Percentiles rank a stretch among this genome's conserved stretches.
These are phyloP conservation scores for Ciona savignyi DNA, from an alignment of 23 tunicate genomes.

Conservation along the genomic window DNA sequence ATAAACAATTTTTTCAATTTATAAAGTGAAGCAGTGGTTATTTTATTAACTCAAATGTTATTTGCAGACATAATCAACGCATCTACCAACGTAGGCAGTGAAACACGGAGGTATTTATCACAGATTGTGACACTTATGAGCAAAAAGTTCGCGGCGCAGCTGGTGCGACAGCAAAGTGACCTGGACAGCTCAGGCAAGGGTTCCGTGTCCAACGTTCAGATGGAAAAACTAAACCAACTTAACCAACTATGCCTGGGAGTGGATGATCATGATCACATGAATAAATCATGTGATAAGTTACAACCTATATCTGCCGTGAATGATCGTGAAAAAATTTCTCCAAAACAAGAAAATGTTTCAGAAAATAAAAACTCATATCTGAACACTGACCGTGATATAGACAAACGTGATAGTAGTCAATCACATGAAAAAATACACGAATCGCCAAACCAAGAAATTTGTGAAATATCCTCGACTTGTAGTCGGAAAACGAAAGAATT, in stretches of 20 bases:
- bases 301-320: background rate
- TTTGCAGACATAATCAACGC: conserved; percentile 5
- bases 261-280: background rate
- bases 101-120: conserved; percentile 61
- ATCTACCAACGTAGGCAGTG: conserved; percentile 47
- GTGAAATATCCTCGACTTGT: background rate
- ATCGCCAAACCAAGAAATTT: background rate
- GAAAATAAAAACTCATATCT: background rate
- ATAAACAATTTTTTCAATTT: no score
- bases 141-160: conserved; percentile 37
- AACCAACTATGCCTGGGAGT: background rate
- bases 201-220: no score
- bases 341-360: background rate
- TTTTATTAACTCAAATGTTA: background rate
- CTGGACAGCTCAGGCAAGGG: no score
- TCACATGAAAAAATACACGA: background rate
- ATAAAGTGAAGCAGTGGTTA: no score
- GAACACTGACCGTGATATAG: background rate
- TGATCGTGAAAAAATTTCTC: no score
- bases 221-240: background rate
- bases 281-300: background rate
- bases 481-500: background rate
- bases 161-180: conserved; percentile 30
- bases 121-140: conserved; percentile 53
- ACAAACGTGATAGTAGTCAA: background rate